phyloP scores from a whole-genome alignment of 2,113 vertebrate species.

The Eulemur macaco region DNA sequence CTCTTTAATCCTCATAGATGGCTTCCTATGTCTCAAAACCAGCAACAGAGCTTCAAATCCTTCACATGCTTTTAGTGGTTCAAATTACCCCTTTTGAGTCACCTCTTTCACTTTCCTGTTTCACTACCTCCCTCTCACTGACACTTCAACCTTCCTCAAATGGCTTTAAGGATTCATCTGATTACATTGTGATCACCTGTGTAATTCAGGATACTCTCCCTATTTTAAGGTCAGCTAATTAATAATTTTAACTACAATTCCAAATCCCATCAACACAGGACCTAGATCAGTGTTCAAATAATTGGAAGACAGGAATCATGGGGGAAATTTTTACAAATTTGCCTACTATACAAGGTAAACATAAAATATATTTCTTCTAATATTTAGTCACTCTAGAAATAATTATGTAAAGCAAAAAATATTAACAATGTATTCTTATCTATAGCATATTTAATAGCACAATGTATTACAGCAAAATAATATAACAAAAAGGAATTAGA shows the following conservation, averaged over 20 bases:
- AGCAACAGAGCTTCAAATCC: background rate
- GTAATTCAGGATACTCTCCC: background rate
- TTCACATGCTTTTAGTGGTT: background rate
- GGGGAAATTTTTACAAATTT: background rate
- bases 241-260: background rate
- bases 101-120: background rate
- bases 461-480: background rate
- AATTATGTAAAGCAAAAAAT: background rate
- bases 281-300: background rate
- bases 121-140: background rate
- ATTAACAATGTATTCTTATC: background rate
- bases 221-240: background rate
- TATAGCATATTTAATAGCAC: background rate
- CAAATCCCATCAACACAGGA: background rate
- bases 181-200: background rate
- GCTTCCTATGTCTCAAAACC: background rate
- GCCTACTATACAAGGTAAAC: background rate
- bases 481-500: too few species aligned
- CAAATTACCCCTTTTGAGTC: background rate
- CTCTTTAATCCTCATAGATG: background rate
- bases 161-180: background rate
- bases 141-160: background rate
- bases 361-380: background rate
- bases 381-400: background rate
- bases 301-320: background rate